phyloP scores from a whole-genome alignment of 64 coral and sea anemone genomes.

The Actinia tenebrosa region DNA sequence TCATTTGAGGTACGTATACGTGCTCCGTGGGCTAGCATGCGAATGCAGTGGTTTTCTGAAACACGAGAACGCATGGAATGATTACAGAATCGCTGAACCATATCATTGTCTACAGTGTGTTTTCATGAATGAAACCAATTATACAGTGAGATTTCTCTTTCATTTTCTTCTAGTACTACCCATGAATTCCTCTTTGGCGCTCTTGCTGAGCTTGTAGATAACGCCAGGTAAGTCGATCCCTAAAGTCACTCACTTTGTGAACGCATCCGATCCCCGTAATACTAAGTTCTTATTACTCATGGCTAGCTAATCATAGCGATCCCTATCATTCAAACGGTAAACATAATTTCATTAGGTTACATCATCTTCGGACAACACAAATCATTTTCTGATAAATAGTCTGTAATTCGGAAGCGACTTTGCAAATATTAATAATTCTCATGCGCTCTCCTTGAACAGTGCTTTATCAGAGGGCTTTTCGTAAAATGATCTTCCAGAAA shows the following conservation, averaged over 20 bases:
- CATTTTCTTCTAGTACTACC: conserved; percentile 73
- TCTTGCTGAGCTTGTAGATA: conserved; percentile 92
- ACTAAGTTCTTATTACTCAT: too few species aligned
- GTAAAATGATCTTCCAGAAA: not conserved
- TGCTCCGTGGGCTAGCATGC: not conserved
- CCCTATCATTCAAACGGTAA: not conserved
- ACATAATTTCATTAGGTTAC: not conserved
- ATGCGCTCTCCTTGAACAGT: not conserved
- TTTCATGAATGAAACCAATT: conserved; percentile 4
- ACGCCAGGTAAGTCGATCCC: conserved; percentile 67
- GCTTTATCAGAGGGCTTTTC: not conserved
- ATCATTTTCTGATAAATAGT: not conserved
- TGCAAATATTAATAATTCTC: not conserved
- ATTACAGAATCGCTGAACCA: not conserved
- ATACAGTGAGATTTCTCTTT: conserved; percentile 1
- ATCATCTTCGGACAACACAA: not conserved
- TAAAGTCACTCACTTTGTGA: not conserved
- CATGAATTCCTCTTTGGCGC: conserved; percentile 98
- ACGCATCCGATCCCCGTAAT: not conserved
- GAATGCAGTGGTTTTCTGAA: not conserved
- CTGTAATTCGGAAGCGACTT: not conserved
- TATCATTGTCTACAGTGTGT: not conserved
- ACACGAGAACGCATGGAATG: not conserved
- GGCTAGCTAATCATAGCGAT: not conserved
- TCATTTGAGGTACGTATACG: not conserved